Percentiles rank a stretch among this genome's conserved stretches.
phyloP scores from a whole-genome alignment of 2,113 vertebrate genomes.

The Polypterus senegalus region DNA sequence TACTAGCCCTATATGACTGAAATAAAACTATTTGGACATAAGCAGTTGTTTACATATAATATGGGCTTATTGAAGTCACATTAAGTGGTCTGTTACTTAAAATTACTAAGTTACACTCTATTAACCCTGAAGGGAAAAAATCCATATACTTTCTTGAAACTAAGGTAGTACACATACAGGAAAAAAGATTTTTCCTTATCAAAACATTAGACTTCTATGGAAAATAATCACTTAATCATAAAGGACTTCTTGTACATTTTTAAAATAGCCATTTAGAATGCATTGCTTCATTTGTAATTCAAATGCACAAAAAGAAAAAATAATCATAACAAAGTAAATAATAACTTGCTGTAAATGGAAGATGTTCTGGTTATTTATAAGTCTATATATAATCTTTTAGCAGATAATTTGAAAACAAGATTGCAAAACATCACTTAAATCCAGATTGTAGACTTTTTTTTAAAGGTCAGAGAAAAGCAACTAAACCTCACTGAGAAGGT shows the following conservation, averaged over 20 bases:
- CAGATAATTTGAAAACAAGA: no score
- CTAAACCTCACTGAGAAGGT: no score
- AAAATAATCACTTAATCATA: conserved; percentile 20
- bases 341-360: conserved; percentile 21
- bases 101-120: conserved; percentile 30
- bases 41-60: not conserved
- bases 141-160: conserved; percentile 12
- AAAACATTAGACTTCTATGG: no score
- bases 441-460: no score
- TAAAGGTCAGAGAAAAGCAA: no score
- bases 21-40: not conserved
- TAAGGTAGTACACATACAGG: no score
- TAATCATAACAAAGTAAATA: conserved; percentile 15
- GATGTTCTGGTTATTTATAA: no score
- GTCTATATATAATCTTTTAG: no score
- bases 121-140: conserved; percentile 30
- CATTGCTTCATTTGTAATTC: conserved; percentile 23
- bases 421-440: no score
- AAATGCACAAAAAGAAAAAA: conserved; percentile 8
- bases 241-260: conserved; percentile 27
- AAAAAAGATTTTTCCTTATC: no score
- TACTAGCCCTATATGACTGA: no score
- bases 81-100: conserved; percentile 33
- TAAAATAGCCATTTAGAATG: conserved; percentile 25
- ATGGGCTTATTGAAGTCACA: not conserved